Evolutionary conservation across 2,888 invertebrate species (phyloP), one percentile per base, ranked within the genome.

Genomic region (Vannuccia rotundouncinata): DNA sequence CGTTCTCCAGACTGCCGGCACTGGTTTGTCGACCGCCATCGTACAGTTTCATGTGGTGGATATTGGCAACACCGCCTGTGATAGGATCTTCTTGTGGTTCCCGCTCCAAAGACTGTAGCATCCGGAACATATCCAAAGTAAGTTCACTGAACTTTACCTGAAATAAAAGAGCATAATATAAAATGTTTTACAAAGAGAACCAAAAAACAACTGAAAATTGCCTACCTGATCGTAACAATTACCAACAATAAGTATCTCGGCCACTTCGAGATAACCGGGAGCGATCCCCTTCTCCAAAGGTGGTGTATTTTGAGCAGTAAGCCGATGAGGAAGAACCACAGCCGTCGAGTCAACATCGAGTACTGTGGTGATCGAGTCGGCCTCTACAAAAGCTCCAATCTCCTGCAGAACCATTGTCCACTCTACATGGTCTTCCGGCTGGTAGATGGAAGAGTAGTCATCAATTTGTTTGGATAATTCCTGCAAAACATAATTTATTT

Each of bases 81-180:
- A 74, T 22, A 13, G 77, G 13, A 45, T 92, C 93, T 84, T 94
- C 94, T 84, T 93, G 92, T 13, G 95, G 94, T 86, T 97, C 95
- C 83, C 95, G 90, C 88, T 97, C 97, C 82, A 97, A 89, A 0
- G 95, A 95, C 89, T 97, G 97, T 82, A 96, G 90, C 92, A 97
- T 95, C 84, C 96, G 91, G 89, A 94, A 97, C 97, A 97, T 97
- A 89, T 97, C 97, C 91, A 97, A 92, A 17, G 96, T 96, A 84
- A 97, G 90, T 89, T 97, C 96, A 83, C 95, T 95, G 89, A 95
- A 96, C 89, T 95, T 95, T 31, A 95, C 94, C 90, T 91, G 85
- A 0, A 84, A 84, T 25, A 25, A 2, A 77, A 45, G 17, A 45
- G 10, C 5, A 66, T 22, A 22, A n/a, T n/a, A 66, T 2, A 66